Percentiles rank a stretch among this genome's conserved stretches.
Evolutionary conservation across 2,797 vertebrate species (phyloP).

Genomic region (Enteromius argenteus): DNA sequence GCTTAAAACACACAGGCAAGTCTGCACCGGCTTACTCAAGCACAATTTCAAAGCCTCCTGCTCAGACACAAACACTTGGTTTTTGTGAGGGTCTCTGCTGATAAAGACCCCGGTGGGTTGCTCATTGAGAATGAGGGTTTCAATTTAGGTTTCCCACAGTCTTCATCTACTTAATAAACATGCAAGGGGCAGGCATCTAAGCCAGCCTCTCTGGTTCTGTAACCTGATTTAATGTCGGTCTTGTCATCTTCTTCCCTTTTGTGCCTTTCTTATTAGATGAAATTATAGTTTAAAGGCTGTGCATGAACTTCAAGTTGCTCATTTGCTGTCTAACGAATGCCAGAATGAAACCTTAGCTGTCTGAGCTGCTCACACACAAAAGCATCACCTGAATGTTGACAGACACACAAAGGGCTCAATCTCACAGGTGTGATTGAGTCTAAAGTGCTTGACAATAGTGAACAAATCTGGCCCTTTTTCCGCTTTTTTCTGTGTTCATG

Average conservation of each 20-base stretch:
- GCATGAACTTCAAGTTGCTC: background rate
- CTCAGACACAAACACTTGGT: conserved; percentile 16
- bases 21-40: conserved; percentile 17
- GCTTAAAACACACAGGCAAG: conserved; percentile 30
- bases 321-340: conserved; percentile 17
- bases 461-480: conserved; percentile 24
- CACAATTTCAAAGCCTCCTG: conserved; percentile 4
- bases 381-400: conserved; percentile 24
- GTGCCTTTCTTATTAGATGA: background rate
- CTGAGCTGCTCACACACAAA: conserved; percentile 18
- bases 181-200: background rate
- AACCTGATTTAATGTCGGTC: background rate
- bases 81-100: conserved; percentile 4
- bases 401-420: conserved; percentile 35
- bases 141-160: background rate
- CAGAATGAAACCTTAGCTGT: conserved; percentile 28
- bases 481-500: background rate
- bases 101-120: background rate
- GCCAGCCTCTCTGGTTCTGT: background rate
- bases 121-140: background rate
- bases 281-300: background rate
- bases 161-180: background rate
- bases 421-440: conserved; percentile 37
- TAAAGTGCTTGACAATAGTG: conserved; percentile 25
- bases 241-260: background rate